These are phyloP conservation scores for Ascaphus truei DNA, from an alignment of 2,113 vertebrate genomes.

Conservation along the genomic window DNA sequence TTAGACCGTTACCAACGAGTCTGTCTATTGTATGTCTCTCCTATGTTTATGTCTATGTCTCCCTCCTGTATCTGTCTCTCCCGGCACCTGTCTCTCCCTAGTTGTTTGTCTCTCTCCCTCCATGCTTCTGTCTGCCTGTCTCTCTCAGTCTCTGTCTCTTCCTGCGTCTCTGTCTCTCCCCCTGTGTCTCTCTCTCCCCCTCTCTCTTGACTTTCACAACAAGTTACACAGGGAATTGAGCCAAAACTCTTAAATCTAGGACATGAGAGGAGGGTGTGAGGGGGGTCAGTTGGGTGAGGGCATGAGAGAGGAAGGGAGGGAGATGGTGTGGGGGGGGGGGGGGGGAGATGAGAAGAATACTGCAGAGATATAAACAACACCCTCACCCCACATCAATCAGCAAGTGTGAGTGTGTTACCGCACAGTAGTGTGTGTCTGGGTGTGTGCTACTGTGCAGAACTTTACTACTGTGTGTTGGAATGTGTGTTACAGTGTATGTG, in stretches of 20 bases:
- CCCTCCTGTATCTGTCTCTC: too few relatives aligned
- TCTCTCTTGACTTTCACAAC: constrained; percentile 31
- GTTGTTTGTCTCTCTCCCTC: too few relatives aligned
- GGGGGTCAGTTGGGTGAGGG: constrained; percentile 33
- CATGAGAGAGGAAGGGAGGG: constrained; percentile 21
- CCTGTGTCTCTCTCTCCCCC: too few relatives aligned
- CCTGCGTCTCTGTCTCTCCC: not conserved
- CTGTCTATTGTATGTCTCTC: too few relatives aligned
- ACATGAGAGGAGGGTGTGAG: constrained; percentile 31
- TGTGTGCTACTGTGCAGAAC: not conserved
- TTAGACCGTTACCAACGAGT: too few relatives aligned
- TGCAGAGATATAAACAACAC: constrained; percentile 18
- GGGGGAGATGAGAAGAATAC: constrained; percentile 12
- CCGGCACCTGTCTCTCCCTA: too few relatives aligned
- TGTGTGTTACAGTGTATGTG: not conserved
- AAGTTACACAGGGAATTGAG: constrained; percentile 27
- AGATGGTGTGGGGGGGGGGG: not conserved
- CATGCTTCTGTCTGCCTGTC: too few relatives aligned
- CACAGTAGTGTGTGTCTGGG: not conserved
- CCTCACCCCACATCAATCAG: constrained; percentile 6
- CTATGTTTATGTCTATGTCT: too few relatives aligned
- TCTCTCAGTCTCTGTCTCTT: too few relatives aligned
- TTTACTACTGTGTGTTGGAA: not conserved
- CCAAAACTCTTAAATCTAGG: constrained; percentile 34
- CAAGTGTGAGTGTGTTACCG: not conserved